Evolutionary conservation across 2,888 invertebrate species (phyloP), one percentile per base, ranked within the genome.

Genomic region (Ferrisia virgata): DNA sequence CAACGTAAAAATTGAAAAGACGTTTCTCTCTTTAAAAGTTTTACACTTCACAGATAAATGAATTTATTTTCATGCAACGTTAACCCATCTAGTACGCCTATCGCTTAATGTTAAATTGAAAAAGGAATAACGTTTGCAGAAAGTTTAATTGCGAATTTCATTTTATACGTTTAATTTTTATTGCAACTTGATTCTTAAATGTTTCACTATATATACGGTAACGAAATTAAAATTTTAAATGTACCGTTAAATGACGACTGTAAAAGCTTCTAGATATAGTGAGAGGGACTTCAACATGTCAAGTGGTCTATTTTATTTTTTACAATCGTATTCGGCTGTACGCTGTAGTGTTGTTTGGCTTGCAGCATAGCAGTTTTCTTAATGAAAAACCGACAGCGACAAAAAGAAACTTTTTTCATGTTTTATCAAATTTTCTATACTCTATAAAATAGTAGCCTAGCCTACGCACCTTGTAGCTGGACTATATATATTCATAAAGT

Each of bases 151-250:
- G 25, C 64, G 28, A 64, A 64, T 64, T 64, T 64, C 64, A 64
- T 64, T 64, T 64, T 28, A 64, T 64, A 28, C 64, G 64, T 28
- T 25, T 64, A 28, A 64, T 64, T 64, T 64, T 64, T 64, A 64
- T 64, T 64, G 64, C 64, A 64, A 64, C 64, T 64, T 28, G 64
- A 64, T 64, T 64, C 64, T 64, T 28, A 64, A 15, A 28, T 64
- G 53, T 53, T 53, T 53, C 53, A 25, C 64, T 25, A 28, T 25
- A 25, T n/a, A 13, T 4, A 22, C 25, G 9, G 64, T 64, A 64
- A 64, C 64, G 15, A 64, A 64, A 64, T 64, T 64, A 64, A 64
- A 64, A 64, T 64, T 64, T 64, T 28, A 64, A 64, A 64, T 64
- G 64, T 64, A 64, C 64, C 28, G 28, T 64, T 28, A 64, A 64